Percentiles rank a stretch among this genome's conserved stretches.
phyloP scores from a whole-genome alignment of 2,888 invertebrate genomes.

The Pterobdella sp. region DNA sequence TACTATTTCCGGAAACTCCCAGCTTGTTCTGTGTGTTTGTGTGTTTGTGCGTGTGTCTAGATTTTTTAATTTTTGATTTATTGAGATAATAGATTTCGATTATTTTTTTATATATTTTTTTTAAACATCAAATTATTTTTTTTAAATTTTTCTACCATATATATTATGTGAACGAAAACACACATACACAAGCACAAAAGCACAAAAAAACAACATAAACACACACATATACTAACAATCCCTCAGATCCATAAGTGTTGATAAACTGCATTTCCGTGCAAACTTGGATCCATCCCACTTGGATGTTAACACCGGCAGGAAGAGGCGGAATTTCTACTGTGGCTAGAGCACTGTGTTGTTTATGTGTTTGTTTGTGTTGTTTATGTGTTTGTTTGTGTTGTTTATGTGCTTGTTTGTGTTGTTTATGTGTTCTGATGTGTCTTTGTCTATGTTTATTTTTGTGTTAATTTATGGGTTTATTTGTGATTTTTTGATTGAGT shows the following conservation, averaged over 20 bases:
- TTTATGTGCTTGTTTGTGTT: too few relatives aligned
- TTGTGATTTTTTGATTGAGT: background rate
- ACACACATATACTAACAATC: conserved; percentile 50
- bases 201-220: too few relatives aligned
- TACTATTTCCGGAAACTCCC: conserved; percentile 51
- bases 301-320: conserved; percentile 44
- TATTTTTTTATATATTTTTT: background rate
- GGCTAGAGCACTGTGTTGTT: conserved; percentile 44
- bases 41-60: too few relatives aligned
- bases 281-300: conserved; percentile 52
- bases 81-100: background rate
- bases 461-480: background rate
- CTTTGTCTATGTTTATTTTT: too few relatives aligned
- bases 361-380: background rate
- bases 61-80: too few relatives aligned
- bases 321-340: conserved; percentile 48
- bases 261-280: conserved; percentile 51
- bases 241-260: conserved; percentile 49
- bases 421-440: too few relatives aligned
- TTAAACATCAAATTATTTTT: too few relatives aligned
- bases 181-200: too few relatives aligned
- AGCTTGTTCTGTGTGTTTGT: conserved; percentile 48
- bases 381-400: background rate
- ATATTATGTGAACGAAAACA: too few relatives aligned
- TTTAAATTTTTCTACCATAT: too few relatives aligned